Percentiles rank a stretch among this genome's conserved stretches.
phyloP scores from a whole-genome alignment of 1,140 invertebrate genomes.

The Micrasema longulum region DNA sequence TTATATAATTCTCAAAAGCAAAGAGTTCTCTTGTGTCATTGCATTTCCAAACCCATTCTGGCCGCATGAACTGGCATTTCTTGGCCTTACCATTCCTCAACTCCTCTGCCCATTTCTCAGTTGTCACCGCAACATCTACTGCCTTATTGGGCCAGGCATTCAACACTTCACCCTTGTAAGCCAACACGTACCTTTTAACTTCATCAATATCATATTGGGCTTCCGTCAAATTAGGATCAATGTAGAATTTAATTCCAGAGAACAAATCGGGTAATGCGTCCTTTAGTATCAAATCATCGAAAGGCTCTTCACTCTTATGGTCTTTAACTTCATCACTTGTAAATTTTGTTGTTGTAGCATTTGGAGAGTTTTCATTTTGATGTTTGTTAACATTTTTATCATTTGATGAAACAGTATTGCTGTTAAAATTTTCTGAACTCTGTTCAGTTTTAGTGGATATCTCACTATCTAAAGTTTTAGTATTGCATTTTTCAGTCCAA shows the following conservation, averaged over 20 bases:
- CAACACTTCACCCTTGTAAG: constrained; percentile 45
- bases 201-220: constrained; percentile 24
- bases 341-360: constrained; percentile 8
- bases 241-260: constrained; percentile 49
- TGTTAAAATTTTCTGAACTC: no score
- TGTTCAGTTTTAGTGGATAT: no score
- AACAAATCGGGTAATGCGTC: constrained; percentile 42
- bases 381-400: no score
- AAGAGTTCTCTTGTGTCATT: constrained; percentile 43
- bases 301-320: not conserved
- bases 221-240: constrained; percentile 38
- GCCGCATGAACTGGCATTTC: constrained; percentile 47
- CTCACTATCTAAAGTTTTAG: no score
- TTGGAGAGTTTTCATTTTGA: not conserved
- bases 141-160: constrained; percentile 40
- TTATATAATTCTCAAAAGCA: constrained; percentile 35
- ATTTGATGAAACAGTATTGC: no score
- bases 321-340: not conserved
- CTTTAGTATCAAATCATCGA: not conserved
- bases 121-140: constrained; percentile 46
- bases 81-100: constrained; percentile 31
- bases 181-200: constrained; percentile 43
- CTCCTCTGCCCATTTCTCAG: constrained; percentile 16
- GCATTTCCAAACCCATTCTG: constrained; percentile 52
- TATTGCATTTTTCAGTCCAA: not conserved